Base-by-base conservation (phyloP, 2,113 vertebrate species). In the Epinephelus cyanopodus region DNA sequence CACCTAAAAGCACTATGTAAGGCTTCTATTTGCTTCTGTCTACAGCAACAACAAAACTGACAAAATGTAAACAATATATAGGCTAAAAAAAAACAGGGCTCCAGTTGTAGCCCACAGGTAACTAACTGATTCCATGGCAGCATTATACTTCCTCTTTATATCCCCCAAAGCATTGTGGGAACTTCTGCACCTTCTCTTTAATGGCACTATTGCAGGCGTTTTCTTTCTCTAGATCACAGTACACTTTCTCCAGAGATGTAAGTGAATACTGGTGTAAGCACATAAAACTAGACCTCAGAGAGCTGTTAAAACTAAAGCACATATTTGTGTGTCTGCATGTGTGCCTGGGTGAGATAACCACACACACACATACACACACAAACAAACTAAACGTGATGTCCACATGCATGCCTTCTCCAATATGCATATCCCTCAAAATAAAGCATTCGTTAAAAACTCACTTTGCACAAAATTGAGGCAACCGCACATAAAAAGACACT, bases 221-320 rank as follows among this genome's bases (percentile, higher is more conserved):
- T 45, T 64, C 42, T 56, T 48, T 67, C 61, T 56, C 12, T 42
- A 39, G 63, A 42, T 68, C 48, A 27, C 15, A 50, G 52, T 11
- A 5, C 33, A 29, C 17, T 68, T 74, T n/a, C 71, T 74, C 70
- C n/a, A 50, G 71, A 73, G 54, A 73, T 78, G 9, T 66, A 79
- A 63, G 29, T 63, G 71, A 70, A 63, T 27, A 25, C 48, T 64
- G 15, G 3, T 54, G 12, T 61, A 45, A 27, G 69, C 33, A 68
- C 23, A 73, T 73, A 17, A 58, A 77, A 60, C 42, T 9, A 52
- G 27, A 79, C 77, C 45, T 60, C 6, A 47, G 52, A 64, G 42
- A 66, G 65, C 57, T 13, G 13, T 57, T 63, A 54, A 74, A 23
- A 53, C 53, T 48, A 52, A 64, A 53, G 37, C 18, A 29, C 48